phyloP scores from a whole-genome alignment of 2,113 vertebrate species.

The Lanius collurio region DNA sequence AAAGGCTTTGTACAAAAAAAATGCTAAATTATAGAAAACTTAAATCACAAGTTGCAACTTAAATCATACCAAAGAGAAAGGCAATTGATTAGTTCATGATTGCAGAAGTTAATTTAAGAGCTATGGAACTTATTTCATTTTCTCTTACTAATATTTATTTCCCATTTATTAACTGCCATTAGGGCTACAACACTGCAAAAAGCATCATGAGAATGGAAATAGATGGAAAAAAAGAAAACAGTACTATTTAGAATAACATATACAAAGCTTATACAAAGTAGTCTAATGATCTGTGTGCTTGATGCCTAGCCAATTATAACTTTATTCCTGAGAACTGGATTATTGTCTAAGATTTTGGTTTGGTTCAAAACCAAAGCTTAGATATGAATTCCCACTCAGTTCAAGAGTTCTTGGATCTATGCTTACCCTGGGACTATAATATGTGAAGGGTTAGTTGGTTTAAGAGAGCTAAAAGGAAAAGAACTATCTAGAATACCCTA shows the following conservation, averaged over 20 bases:
- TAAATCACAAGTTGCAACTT: not conserved
- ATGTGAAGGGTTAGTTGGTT: not conserved
- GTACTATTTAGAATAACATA: not conserved
- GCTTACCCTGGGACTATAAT: not conserved
- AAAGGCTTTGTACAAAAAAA: not conserved
- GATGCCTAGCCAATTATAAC: not conserved
- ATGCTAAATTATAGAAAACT: not conserved
- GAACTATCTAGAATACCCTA: not conserved
- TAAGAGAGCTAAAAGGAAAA: not conserved
- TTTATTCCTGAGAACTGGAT: not conserved
- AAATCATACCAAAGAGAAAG: not conserved
- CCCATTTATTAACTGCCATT: not conserved
- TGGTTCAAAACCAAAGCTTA: not conserved
- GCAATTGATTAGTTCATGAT: not conserved
- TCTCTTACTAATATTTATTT: not conserved
- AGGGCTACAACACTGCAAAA: not conserved
- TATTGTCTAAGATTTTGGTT: not conserved
- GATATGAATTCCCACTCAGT: not conserved
- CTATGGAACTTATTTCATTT: not conserved
- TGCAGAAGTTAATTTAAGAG: not conserved
- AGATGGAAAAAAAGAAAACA: not conserved
- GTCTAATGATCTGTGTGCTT: not conserved
- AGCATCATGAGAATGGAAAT: not conserved
- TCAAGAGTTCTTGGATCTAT: not conserved
- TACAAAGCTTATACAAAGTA: not conserved